Base-by-base conservation (phyloP, 2,113 vertebrate genomes). In the Apteryx mantelli region DNA sequence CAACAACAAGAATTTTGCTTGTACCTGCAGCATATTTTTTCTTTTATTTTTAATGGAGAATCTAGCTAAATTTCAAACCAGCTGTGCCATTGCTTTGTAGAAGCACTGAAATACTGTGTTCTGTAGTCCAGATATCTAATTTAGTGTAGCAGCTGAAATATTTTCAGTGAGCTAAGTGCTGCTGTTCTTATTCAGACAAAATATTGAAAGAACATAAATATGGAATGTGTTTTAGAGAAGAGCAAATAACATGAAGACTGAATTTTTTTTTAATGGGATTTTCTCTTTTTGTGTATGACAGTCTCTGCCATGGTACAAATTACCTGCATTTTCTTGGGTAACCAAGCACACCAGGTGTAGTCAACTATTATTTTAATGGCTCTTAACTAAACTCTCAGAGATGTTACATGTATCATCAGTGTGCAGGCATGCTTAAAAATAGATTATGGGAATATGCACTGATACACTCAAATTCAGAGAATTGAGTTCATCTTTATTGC, bases 131-230 rank as follows among this genome's bases (percentile, higher is more conserved):
- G 66, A 36, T 79, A 44, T 32, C 40, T 61, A 53, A 34, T 19
- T n/a, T 3, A 2, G 9, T 1, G 11, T n/a, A 38, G n/a, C 32
- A 92, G 34, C 24, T 52, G 48, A 65, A 86, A n/a, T 42, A 26
- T 38, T 60, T 93, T 25, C 3, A 50, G 6, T 0, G 0, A 83
- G 9, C 11, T 19, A 24, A 55, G 34, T 73, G 40, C 11, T 81
- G 15, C 56, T 30, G 24, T 74, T 28, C 11, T 78, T 82, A 20
- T 22, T 94, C 3, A 5, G 21, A 38, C 7, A 50, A 53, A 88
- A 65, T 38, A 53, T 2, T 65, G 50, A 3, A 80, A 46, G 22
- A 76, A 36, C 0, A 5, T 16, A 81, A 83, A 40, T 24, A 11
- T 63, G 30, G 42, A 52, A 18, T 4, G 1, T 26, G 0, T 64